These are phyloP conservation scores for Lasiurus cinereus DNA, from an alignment of 2,113 vertebrate genomes.

Conservation along the genomic window DNA sequence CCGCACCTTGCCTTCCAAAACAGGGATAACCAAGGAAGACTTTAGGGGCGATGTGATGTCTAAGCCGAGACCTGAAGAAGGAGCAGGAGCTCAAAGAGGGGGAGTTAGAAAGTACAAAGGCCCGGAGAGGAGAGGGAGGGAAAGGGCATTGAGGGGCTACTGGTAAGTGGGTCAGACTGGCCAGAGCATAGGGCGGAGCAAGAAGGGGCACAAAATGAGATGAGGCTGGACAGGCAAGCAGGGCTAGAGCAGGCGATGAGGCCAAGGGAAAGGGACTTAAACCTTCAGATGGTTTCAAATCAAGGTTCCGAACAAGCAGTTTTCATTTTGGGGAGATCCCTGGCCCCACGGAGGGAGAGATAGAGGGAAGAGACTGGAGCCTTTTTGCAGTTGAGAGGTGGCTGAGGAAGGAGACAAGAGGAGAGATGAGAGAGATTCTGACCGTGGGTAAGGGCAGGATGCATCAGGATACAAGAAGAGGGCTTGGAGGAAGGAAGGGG, in stretches of 20 bases:
- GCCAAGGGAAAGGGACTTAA: background rate
- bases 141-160: background rate
- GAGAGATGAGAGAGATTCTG: background rate
- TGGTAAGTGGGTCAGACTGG: background rate
- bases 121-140: background rate
- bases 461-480: background rate
- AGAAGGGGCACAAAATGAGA: background rate
- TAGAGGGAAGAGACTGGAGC: background rate
- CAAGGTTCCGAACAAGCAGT: background rate
- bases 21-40: conserved; percentile 19
- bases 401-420: background rate
- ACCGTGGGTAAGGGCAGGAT: background rate
- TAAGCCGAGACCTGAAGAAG: background rate
- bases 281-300: background rate
- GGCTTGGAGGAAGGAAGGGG: background rate
- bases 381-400: conserved; percentile 14
- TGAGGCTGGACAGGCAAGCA: background rate
- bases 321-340: conserved; percentile 3
- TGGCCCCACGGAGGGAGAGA: background rate
- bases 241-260: background rate
- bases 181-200: background rate
- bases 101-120: background rate
- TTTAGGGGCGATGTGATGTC: conserved; percentile 30
- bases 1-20: background rate
- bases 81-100: background rate